phyloP scores from a whole-genome alignment of 2,888 invertebrate genomes.

The Mycalesis mineus region DNA sequence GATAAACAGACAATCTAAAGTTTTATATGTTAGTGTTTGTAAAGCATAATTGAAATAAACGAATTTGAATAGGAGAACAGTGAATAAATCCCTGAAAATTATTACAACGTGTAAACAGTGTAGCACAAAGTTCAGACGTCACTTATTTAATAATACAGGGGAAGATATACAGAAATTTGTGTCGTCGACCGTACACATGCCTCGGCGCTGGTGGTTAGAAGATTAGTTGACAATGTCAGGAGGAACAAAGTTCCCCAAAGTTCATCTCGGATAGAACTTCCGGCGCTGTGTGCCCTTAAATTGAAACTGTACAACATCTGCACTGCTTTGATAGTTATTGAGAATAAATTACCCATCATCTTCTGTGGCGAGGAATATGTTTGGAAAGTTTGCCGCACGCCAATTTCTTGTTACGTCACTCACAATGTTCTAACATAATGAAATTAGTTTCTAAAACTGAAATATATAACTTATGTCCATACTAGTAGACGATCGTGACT shows the following conservation, averaged over 20 bases:
- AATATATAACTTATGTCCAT: background rate
- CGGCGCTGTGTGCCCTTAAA: constrained; percentile 64
- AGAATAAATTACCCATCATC: constrained; percentile 50
- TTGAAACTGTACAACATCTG: constrained; percentile 75
- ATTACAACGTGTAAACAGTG: constrained; percentile 25
- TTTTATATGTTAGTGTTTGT: too few relatives aligned
- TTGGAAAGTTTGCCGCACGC: constrained; percentile 29
- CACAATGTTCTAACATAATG: constrained; percentile 1
- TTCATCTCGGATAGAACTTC: constrained; percentile 62
- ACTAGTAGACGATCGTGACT: too few relatives aligned
- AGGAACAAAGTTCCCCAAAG: constrained; percentile 65
- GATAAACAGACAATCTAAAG: too few relatives aligned
- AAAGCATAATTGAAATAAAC: too few relatives aligned
- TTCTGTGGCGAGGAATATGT: constrained; percentile 30
- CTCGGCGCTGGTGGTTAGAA: constrained; percentile 53
- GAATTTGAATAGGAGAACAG: constrained; percentile 7
- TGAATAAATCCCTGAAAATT: constrained; percentile 23
- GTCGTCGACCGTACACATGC: constrained; percentile 39
- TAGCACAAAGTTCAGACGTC: constrained; percentile 23
- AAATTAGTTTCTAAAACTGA: background rate
- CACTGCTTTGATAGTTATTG: constrained; percentile 61
- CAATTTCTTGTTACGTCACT: constrained; percentile 22
- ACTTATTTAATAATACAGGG: constrained; percentile 24
- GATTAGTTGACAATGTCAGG: constrained; percentile 75
- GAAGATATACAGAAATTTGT: constrained; percentile 29